Evolutionary conservation across 2,888 invertebrate genomes (phyloP), one percentile per base, ranked within the genome.

Genomic region (Agonopterix subpropinquella): DNA sequence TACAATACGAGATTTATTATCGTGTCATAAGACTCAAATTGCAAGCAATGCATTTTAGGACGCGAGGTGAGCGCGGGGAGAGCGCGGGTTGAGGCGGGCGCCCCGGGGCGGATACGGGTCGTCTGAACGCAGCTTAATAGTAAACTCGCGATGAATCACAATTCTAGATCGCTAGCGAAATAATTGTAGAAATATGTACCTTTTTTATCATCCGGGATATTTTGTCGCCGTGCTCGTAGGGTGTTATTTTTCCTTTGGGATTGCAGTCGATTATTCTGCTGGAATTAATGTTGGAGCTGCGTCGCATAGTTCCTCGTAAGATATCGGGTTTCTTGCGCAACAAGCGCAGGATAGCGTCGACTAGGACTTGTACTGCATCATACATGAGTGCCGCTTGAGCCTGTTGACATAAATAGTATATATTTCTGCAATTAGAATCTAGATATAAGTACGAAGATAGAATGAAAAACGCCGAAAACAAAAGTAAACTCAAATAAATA

Each of bases 351-450:
- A 98, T 94, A n/a, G 96, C 94, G 70, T 96, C 96, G 18, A 96
- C 92, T 41, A 98, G 89, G 0, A 98, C 96, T 68, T 94, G 93
- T 8, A 97, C 95, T 0, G 96, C 95, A 71, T 98, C 98, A 77
- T 96, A 97, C 92, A 97, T 96, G 57, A 98, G 89, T 1, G 98
- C 98, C 0, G 97, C 96, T 81, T 97, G 95, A 4, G 98, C 96
- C 96, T 96, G 76, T 54, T 47, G 39, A 51, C 52, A 46, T 4
- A 47, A 43, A 36, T 37, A 37, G 2, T 37, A 15, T 7, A 7
- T 28, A 5, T 13, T n/a, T 8, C 4, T 7, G 13, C 8, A 28
- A 46, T 15, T 7, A 11, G 4, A 18, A 18, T 4, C 2, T 18
- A 18, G 18, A 18, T 18, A 4, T 18, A n/a, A n/a, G n/a, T n/a